Evolutionary conservation across 2,797 vertebrate species (phyloP).

Genomic region (Knipowitschia caucasica): DNA sequence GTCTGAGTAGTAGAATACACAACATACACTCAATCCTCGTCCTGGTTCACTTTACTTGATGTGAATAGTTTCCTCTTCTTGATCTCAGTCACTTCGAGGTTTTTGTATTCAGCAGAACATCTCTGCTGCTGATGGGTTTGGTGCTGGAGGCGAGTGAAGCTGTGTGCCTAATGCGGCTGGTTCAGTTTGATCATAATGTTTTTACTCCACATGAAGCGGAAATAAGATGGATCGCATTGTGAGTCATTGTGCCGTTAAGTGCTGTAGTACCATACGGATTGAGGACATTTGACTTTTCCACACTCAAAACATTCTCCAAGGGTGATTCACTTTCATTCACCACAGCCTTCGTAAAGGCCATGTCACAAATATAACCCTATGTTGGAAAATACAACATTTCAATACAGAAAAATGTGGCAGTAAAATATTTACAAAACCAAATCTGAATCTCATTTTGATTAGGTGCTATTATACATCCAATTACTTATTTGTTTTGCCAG

Average conservation of each 20-base stretch:
- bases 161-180: constrained; percentile 2
- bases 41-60: no score
- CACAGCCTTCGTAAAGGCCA: neutral
- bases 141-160: constrained; percentile 16
- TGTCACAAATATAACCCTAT: neutral
- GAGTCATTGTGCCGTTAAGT: neutral
- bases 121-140: constrained; percentile 17
- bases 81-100: constrained; percentile 19
- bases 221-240: neutral
- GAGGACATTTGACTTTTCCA: neutral
- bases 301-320: neutral
- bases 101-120: constrained; percentile 29
- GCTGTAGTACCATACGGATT: neutral
- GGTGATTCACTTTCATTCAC: neutral
- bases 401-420: neutral
- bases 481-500: no score
- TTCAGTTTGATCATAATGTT: constrained; percentile 4
- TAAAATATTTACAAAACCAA: neutral
- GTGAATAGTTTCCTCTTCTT: no score
- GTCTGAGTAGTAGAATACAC: no score
- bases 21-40: no score
- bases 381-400: neutral
- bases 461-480: no score
- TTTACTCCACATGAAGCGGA: neutral
- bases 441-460: no score